Evolutionary conservation across 2,113 vertebrate species (phyloP), one percentile per base, ranked within the genome.

Genomic region (Muntiacus muntjak): DNA sequence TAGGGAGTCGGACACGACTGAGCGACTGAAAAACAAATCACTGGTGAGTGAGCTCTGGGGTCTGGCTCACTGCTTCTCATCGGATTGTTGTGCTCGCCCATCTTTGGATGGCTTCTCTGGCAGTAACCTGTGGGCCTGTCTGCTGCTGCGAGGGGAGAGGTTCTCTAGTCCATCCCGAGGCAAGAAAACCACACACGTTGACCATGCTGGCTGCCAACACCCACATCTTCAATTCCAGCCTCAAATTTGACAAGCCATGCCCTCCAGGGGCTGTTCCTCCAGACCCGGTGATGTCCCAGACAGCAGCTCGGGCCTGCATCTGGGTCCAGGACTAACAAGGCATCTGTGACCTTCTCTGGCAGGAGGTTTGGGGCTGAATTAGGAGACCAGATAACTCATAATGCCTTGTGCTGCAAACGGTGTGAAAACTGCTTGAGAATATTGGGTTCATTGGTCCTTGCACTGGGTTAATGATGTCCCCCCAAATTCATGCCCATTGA

Each of bases 41-140:
- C 12, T 1, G 0, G 2, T 0, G 19, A 40, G 54, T 10, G 47
- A 19, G 11, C 2, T 16, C 54, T 0, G 5, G 3, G 45, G 21
- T 33, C 36, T 3, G 40, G n/a, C 23, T 14, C 47, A 4, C 30
- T 36, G 36, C 8, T 4, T n/a, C 16, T 26, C 11, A 4, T 1
- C 0, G 25, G 40, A n/a, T 3, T 4, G 62, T 15, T 52, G 5
- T 47, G 23, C n/a, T 21, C 0, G 1, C 2, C 7, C 11, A 0
- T 60, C 19, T 36, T 33, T 6, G n/a, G 11, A 26, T 2, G 1
- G 45, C 52, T 78, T 40, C 43, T 71, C 30, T 0, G 14, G 33
- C 5, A 2, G 3, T 21, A 43, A n/a, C 43, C 36, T 23, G 45
- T 3, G 1, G 1, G 3, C 11, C 25, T 74, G 23, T 36, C 7